Evolutionary conservation across 1,140 invertebrate genomes (phyloP).

Genomic region (Carcinoscorpius rotundicauda): DNA sequence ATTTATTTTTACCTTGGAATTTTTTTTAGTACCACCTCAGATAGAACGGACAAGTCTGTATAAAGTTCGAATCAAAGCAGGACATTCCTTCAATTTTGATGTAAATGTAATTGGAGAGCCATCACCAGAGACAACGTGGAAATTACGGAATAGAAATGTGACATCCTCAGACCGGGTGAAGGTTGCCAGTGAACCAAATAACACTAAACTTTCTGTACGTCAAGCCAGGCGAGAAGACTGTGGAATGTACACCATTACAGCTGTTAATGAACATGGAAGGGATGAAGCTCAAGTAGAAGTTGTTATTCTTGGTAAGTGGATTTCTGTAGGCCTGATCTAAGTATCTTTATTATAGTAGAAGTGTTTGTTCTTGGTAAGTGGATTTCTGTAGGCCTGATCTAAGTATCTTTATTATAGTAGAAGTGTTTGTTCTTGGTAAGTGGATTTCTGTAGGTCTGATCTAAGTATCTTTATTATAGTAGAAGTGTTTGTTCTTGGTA

Average conservation of each 20-base stretch:
- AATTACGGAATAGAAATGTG: conserved; percentile 52
- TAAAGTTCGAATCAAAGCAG: conserved; percentile 56
- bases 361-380: too few relatives aligned
- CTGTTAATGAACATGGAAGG: conserved; percentile 84
- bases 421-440: too few relatives aligned
- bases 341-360: too few relatives aligned
- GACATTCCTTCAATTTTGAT: conserved; percentile 50
- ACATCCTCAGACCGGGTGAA: conserved; percentile 30
- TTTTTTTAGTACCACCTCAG: conserved; percentile 29
- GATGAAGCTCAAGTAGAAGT: conserved; percentile 89
- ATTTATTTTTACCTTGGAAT: neutral
- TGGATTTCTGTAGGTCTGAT: too few relatives aligned
- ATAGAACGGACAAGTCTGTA: conserved; percentile 34
- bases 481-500: conserved; percentile 53
- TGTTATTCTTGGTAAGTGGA: conserved; percentile 55
- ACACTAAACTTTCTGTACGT: conserved; percentile 34
- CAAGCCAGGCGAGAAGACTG: conserved; percentile 51
- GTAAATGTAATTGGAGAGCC: conserved; percentile 40
- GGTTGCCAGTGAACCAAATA: conserved; percentile 36
- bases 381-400: too few relatives aligned
- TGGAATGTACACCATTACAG: conserved; percentile 78
- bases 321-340: too few relatives aligned
- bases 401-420: too few relatives aligned
- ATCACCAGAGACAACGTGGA: conserved; percentile 40
- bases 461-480: too few relatives aligned